phyloP scores from a whole-genome alignment of 2,888 invertebrate species.

The Stenolophus ochropezus region DNA sequence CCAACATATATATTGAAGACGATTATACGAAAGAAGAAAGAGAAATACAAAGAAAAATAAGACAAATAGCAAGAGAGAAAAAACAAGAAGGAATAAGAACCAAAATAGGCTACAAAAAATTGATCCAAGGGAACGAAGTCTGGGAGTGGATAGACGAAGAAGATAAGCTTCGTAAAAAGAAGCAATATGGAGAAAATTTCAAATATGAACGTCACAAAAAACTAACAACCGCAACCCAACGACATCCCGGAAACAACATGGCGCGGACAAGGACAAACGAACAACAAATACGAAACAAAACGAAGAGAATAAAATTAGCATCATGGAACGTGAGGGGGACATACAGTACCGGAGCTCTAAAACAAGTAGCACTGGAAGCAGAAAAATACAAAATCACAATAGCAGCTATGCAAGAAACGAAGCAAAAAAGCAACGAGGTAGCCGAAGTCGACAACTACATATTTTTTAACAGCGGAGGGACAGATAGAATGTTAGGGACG shows the following conservation, averaged over 20 bases:
- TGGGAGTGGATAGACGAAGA: conserved; percentile 47
- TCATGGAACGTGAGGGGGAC: background rate
- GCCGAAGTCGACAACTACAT: background rate
- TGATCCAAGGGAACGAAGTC: background rate
- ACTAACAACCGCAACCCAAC: background rate
- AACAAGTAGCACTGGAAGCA: background rate
- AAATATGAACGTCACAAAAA: background rate
- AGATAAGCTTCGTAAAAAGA: background rate
- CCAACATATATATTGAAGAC: conserved; percentile 57
- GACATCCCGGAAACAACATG: too few species aligned
- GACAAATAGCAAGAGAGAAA: conserved; percentile 42
- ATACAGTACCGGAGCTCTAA: background rate
- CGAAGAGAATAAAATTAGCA: background rate
- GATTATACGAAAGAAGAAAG: conserved; percentile 59
- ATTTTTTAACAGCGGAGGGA: conserved; percentile 29
- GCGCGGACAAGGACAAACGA: too few species aligned
- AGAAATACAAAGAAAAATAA: conserved; percentile 48
- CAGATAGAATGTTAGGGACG: background rate
- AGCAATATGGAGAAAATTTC: too few species aligned
- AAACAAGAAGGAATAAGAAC: conserved; percentile 51
- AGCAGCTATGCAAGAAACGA: conserved; percentile 6
- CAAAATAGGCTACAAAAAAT: conserved; percentile 49
- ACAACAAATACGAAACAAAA: background rate
- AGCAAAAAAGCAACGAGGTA: conserved; percentile 27
- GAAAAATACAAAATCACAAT: background rate